These are phyloP conservation scores for Papilio demoleus DNA, from an alignment of 2,888 invertebrate species.

Conservation along the genomic window DNA sequence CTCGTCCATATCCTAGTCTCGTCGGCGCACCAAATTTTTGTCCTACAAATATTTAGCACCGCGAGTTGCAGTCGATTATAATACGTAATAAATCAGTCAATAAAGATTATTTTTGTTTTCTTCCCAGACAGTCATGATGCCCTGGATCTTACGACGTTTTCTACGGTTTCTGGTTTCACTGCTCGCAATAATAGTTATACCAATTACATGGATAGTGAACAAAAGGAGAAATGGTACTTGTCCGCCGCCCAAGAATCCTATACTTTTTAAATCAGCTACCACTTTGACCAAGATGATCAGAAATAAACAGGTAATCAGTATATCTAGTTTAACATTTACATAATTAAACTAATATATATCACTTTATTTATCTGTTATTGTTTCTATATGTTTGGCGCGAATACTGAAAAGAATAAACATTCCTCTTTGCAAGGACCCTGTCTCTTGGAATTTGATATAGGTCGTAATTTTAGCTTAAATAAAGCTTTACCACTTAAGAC, in stretches of 20 bases:
- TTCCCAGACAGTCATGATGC: conserved; percentile 84
- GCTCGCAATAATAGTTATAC: conserved; percentile 82
- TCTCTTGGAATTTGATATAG: too few relatives aligned
- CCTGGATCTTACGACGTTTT: conserved; percentile 80
- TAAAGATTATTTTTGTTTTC: conserved; percentile 53
- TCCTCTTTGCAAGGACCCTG: too few relatives aligned
- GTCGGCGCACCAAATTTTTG: too few relatives aligned
- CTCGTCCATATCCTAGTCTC: too few relatives aligned
- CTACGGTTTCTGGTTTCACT: conserved; percentile 84
- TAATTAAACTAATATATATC: neutral
- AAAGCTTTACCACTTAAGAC: too few relatives aligned
- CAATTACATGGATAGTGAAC: conserved; percentile 73
- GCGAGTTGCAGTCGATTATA: neutral
- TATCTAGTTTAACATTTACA: too few relatives aligned
- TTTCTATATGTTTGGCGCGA: too few relatives aligned
- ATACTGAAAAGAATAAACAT: too few relatives aligned
- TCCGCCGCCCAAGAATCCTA: conserved; percentile 86
- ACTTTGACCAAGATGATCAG: conserved; percentile 88
- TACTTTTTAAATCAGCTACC: conserved; percentile 88
- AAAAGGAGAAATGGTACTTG: conserved; percentile 83
- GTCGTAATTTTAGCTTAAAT: too few relatives aligned
- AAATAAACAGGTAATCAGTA: conserved; percentile 87
- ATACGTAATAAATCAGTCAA: neutral
- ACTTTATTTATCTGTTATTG: too few relatives aligned
- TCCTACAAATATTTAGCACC: too few relatives aligned